Conservation (phyloP, 2,113 vertebrate species). For the Carlito syrichta region DNA sequence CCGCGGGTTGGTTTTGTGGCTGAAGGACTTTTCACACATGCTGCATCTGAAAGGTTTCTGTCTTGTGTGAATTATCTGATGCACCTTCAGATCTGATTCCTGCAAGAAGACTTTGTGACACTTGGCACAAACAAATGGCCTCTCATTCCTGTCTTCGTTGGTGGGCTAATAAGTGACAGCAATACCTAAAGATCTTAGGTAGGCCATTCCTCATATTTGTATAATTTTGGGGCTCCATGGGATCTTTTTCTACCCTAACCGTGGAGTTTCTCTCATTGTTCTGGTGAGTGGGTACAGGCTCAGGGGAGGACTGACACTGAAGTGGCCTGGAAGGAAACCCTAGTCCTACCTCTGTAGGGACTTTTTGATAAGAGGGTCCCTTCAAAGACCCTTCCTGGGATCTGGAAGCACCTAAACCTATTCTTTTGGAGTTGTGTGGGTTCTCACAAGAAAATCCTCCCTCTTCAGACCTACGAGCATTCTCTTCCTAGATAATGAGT, state of each 20-base stretch:
- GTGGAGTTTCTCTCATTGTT: background rate
- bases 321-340: background rate
- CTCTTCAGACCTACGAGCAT: background rate
- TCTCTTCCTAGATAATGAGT: background rate
- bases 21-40: background rate
- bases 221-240: rapidly evolving
- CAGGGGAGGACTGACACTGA: background rate
- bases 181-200: background rate
- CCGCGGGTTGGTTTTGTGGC: background rate
- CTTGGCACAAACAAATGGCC: background rate
- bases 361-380: background rate
- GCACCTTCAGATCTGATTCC: background rate
- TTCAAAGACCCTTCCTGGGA: background rate
- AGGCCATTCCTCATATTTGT: constrained; percentile 24
- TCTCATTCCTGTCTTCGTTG: constrained; percentile 16
- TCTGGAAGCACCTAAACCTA: rapidly evolving
- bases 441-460: background rate
- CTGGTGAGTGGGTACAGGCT: background rate
- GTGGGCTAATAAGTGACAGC: background rate
- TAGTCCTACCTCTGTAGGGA: background rate
- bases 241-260: background rate
- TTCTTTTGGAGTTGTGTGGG: background rate
- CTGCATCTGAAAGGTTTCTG: background rate
- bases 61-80: background rate
- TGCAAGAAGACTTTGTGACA: constrained; percentile 28